These are phyloP conservation scores for Epistrophe eligans DNA, from an alignment of 2,888 invertebrate genomes.

Conservation along the genomic window DNA sequence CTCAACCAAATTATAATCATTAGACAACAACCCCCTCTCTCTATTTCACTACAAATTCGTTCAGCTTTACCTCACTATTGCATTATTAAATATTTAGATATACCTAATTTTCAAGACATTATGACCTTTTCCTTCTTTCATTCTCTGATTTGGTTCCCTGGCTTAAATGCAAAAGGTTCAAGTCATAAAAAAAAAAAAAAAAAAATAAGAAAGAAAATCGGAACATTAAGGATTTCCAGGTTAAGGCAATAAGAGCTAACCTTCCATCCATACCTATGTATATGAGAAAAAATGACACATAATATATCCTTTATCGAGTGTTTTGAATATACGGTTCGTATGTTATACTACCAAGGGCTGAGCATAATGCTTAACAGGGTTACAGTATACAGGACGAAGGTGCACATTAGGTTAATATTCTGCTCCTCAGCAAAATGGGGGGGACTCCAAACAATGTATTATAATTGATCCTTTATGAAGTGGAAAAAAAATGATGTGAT, in stretches of 20 bases:
- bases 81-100: conserved; percentile 59
- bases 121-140: conserved; percentile 36
- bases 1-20: neutral
- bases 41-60: neutral
- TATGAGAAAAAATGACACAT: neutral
- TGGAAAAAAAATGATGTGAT: neutral
- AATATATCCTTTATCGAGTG: conserved; percentile 49
- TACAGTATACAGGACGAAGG: neutral
- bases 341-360: neutral
- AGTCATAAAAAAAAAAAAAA: conserved; percentile 25
- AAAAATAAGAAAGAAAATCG: conserved; percentile 8
- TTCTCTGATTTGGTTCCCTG: too few relatives aligned
- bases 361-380: neutral
- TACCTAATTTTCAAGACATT: conserved; percentile 37
- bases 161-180: conserved; percentile 34
- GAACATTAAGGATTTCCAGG: conserved; percentile 37
- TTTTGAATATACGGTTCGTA: neutral
- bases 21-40: neutral
- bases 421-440: neutral
- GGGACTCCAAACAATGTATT: conserved; percentile 37
- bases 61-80: neutral
- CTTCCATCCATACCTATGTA: too few relatives aligned
- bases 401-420: conserved; percentile 64
- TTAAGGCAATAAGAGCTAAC: neutral
- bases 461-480: conserved; percentile 72